Conservation (phyloP, 2,113 vertebrate genomes). For the Clarias gariepinus region DNA sequence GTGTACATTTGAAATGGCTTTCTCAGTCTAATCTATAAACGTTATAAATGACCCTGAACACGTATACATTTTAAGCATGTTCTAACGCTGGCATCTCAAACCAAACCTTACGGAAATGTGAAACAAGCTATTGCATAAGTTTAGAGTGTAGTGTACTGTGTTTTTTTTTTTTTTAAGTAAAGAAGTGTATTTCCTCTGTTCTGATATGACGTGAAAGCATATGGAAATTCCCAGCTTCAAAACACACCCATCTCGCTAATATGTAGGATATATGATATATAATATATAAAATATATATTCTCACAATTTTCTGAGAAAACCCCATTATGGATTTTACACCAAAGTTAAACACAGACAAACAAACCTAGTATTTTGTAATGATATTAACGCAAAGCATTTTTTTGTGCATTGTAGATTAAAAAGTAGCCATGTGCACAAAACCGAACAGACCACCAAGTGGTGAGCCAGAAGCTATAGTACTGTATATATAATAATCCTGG, state of each 20-base stretch:
- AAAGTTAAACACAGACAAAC: slow-evolving; percentile 31
- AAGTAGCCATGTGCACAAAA: slow-evolving; percentile 61
- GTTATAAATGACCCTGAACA: not conserved
- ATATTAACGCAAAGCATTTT: not conserved
- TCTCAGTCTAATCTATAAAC: slow-evolving; percentile 11
- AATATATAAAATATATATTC: not conserved
- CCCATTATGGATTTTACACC: slow-evolving; percentile 35
- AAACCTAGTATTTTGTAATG: slow-evolving; percentile 1
- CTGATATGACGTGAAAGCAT: slow-evolving; percentile 35
- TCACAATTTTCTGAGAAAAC: not conserved
- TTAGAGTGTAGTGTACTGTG: slow-evolving; percentile 30
- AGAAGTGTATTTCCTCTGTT: slow-evolving; percentile 1
- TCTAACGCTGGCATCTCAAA: slow-evolving; percentile 16
- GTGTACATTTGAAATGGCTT: slow-evolving; percentile 18
- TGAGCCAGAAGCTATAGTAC: slow-evolving; percentile 23
- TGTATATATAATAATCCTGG: slow-evolving; percentile 20
- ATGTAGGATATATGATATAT: not conserved
- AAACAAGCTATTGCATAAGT: not conserved
- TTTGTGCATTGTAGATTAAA: slow-evolving; percentile 39
- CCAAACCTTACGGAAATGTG: slow-evolving; percentile 31
- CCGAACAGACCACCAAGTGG: slow-evolving; percentile 49
- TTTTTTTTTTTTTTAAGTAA: not conserved
- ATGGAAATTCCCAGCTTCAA: not conserved
- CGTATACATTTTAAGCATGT: not conserved
- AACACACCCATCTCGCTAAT: not conserved